Base-by-base conservation (phyloP, 2,888 invertebrate species). In the Mystacides longicornis region DNA sequence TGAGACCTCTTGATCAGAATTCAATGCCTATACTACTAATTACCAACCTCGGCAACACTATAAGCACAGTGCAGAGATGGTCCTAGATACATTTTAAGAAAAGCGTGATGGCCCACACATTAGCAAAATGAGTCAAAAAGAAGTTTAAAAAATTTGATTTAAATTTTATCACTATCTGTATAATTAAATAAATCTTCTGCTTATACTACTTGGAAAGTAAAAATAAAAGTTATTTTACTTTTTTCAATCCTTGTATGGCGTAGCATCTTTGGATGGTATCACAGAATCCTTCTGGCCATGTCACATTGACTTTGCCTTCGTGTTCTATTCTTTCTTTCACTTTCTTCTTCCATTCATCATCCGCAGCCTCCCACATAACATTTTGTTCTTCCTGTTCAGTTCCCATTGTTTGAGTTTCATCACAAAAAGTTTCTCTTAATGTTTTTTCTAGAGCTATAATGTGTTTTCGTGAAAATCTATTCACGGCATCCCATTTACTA, bases 381-480 rank as follows among this genome's bases (percentile, higher is more conserved):
- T 52, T 48, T 16, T 37, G n/a, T 7, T 3, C 37, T 37, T 27
- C 11, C 5, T 5, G 27, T 27, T 3, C 37, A 37, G 37, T 7
- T n/a, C n/a, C n/a, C n/a, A n/a, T n/a, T n/a, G n/a, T n/a, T n/a
- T n/a, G n/a, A n/a, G n/a, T n/a, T n/a, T n/a, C n/a, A n/a, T n/a
- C 37, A 37, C 3, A 4, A 37, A 14, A 3, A 37, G 14, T 37
- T 37, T 37, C 16, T 3, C 14, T 14, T 4, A 23, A n/a, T n/a
- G 51, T 27, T 2, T n/a, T 48, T 7, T 57, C 54, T 2, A 57
- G 21, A 5, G 57, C 21, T 14, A 21, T 42, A 23, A 51, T 54
- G 16, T 57, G 54, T 19, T 54, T 54, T 31, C 51, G 51, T 21
- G 57, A 57, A 53, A 53, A 56, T 14, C 49, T 20, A 45, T 49